These are phyloP conservation scores for Lagorchestes hirsutus DNA, from an alignment of 2,797 vertebrate species.

Conservation along the genomic window DNA sequence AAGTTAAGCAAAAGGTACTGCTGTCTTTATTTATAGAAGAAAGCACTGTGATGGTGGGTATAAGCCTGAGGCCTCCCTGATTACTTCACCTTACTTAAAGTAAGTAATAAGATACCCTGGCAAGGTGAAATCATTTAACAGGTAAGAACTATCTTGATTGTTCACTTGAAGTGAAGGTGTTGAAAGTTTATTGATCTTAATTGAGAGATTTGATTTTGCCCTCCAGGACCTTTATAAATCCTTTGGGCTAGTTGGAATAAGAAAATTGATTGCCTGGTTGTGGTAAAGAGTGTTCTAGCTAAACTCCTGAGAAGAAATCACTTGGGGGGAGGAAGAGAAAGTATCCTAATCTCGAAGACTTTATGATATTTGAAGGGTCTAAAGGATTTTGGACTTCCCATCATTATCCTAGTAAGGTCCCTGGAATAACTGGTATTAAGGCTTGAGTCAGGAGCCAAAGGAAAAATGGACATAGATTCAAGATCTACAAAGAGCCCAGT, in stretches of 20 bases:
- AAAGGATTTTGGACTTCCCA: background rate
- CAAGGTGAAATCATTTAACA: background rate
- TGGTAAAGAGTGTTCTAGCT: background rate
- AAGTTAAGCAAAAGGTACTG: background rate
- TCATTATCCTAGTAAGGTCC: background rate
- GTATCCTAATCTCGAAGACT: background rate
- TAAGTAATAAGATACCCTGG: background rate
- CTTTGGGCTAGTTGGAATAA: background rate
- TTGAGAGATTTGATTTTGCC: background rate
- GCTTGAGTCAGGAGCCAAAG: background rate
- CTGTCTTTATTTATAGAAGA: background rate
- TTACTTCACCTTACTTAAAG: background rate
- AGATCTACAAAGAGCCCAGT: background rate
- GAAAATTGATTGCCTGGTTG: background rate
- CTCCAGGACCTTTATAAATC: background rate
- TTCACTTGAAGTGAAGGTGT: background rate
- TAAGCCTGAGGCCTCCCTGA: background rate
- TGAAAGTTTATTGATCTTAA: background rate
- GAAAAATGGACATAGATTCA: background rate
- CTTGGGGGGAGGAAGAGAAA: background rate
- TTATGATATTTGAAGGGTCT: background rate
- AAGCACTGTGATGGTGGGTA: background rate
- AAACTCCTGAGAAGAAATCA: background rate
- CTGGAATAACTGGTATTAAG: background rate
- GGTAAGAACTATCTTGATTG: background rate